Evolutionary conservation across 1,140 invertebrate genomes (phyloP).

Genomic region (Elysia chlorotica): DNA sequence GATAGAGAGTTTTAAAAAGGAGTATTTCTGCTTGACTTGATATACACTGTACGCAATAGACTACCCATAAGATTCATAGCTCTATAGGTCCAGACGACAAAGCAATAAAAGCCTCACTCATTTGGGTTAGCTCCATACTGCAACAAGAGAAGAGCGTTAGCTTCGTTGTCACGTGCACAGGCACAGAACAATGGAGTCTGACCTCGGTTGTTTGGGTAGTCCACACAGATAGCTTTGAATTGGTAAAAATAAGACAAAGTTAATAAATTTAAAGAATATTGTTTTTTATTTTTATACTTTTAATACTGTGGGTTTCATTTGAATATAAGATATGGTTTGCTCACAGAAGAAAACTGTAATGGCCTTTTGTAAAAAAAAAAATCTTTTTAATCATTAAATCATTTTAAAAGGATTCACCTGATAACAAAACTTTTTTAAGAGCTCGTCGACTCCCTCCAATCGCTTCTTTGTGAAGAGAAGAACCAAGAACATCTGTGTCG

Average conservation of each 20-base stretch:
- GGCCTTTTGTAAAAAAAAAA: not conserved
- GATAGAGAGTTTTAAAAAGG: no score
- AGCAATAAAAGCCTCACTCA: conserved; percentile 36
- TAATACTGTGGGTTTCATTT: not conserved
- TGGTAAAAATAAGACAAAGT: not conserved
- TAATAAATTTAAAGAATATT: not conserved
- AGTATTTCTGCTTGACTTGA: no score
- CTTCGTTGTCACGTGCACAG: conserved; percentile 48
- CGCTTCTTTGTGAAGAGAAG: conserved; percentile 14
- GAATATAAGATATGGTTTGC: not conserved
- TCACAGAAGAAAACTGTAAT: not conserved
- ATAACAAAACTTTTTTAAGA: conserved; percentile 9
- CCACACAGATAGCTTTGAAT: conserved; percentile 53
- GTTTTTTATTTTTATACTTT: not conserved
- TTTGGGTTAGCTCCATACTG: conserved; percentile 63
- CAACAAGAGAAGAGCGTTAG: conserved; percentile 55
- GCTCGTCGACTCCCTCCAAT: not conserved
- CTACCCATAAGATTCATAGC: not conserved
- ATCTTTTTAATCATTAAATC: not conserved
- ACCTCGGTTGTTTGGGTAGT: conserved; percentile 60
- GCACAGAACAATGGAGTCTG: conserved; percentile 64
- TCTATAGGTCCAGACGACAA: not conserved
- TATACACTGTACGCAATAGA: no score
- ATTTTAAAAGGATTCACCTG: not conserved
- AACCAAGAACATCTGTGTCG: conserved; percentile 1